Percentiles rank a stretch among this genome's conserved stretches.
Conservation (phyloP, 2,113 vertebrate species). For the Dasyornis broadbenti region DNA sequence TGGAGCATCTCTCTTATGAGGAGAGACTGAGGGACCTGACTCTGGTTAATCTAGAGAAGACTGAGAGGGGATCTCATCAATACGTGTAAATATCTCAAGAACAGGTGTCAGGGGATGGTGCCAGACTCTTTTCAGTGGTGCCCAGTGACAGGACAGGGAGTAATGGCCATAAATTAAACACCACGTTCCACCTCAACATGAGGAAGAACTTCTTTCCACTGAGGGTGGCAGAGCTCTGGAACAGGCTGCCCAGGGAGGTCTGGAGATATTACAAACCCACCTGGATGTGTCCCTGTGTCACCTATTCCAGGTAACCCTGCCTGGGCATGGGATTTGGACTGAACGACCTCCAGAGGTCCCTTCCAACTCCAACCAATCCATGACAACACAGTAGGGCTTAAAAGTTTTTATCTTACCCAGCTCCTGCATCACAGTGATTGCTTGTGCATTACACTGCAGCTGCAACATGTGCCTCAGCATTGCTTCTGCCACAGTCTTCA, state of each 20-base stretch:
- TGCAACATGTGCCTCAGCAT: constrained; percentile 88
- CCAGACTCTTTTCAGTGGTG: background rate
- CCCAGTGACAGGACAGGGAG: background rate
- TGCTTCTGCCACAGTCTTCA: constrained; percentile 76
- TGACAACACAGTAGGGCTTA: background rate
- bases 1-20: background rate
- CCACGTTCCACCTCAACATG: background rate
- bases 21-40: background rate
- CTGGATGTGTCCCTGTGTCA: background rate
- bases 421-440: constrained; percentile 74
- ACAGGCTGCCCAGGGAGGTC: background rate
- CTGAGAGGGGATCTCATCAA: background rate
- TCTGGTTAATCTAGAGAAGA: background rate
- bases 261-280: background rate
- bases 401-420: constrained; percentile 44
- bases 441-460: constrained; percentile 90
- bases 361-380: background rate
- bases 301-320: background rate
- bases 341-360: background rate
- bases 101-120: background rate
- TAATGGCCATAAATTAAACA: background rate
- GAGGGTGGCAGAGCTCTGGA: background rate
- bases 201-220: background rate
- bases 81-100: background rate
- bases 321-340: background rate